Percentiles rank a stretch among this genome's conserved stretches.
phyloP scores from a whole-genome alignment of 2,797 vertebrate species.

The Octomys mimax region DNA sequence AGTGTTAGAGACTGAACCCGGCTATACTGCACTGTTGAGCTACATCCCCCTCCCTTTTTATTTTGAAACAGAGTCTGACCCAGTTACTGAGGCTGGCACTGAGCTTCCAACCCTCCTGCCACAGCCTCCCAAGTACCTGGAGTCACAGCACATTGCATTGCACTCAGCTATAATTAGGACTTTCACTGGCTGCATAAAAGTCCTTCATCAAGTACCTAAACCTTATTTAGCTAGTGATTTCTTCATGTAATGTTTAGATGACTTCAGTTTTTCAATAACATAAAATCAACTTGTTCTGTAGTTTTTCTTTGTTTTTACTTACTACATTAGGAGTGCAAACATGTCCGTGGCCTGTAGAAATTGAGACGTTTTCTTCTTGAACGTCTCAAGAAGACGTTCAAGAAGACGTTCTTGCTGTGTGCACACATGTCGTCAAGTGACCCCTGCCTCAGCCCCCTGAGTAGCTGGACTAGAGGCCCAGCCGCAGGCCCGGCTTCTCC shows the following conservation, averaged over 20 bases:
- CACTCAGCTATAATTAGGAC: background rate
- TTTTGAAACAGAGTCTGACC: background rate
- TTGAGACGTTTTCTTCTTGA: background rate
- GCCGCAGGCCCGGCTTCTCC: background rate
- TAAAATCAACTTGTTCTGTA: slow-evolving; percentile 19
- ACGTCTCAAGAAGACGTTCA: too few relatives aligned
- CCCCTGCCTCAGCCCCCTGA: background rate
- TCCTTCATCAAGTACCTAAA: background rate
- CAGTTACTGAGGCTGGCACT: background rate
- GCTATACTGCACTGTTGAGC: background rate
- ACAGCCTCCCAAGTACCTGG: background rate
- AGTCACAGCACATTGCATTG: background rate
- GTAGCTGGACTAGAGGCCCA: background rate
- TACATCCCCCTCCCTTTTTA: background rate
- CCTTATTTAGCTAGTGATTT: slow-evolving; percentile 47
- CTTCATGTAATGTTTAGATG: background rate
- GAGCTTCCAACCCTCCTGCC: background rate
- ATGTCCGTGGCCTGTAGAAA: slow-evolving; percentile 41
- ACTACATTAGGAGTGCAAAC: slow-evolving; percentile 40
- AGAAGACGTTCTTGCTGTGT: too few relatives aligned
- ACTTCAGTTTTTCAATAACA: slow-evolving; percentile 34
- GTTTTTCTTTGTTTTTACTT: slow-evolving; percentile 41
- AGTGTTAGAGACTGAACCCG: background rate
- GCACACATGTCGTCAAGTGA: background rate
- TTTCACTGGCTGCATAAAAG: slow-evolving; percentile 49